Percentiles rank a stretch among this genome's conserved stretches.
These are phyloP conservation scores for Herpetotheres cachinnans DNA, from an alignment of 2,113 vertebrate genomes.

Conservation along the genomic window DNA sequence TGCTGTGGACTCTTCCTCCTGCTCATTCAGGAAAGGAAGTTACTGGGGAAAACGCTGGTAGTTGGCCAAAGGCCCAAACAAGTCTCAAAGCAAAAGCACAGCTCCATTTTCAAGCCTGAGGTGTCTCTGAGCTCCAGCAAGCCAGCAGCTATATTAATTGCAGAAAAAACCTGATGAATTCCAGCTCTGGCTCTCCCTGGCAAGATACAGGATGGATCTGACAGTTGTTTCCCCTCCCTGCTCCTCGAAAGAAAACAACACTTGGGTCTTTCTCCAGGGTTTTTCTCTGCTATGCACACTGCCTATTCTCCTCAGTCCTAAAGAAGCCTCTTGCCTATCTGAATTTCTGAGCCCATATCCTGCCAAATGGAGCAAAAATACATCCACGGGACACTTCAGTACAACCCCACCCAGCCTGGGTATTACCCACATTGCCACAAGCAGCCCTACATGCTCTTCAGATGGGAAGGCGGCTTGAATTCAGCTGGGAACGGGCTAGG, in stretches of 20 bases:
- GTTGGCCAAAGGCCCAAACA: neutral
- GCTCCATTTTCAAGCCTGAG: neutral
- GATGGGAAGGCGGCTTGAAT: neutral
- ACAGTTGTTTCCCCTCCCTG: neutral
- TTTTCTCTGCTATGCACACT: neutral
- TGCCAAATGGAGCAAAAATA: neutral
- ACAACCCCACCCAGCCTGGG: neutral
- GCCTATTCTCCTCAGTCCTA: neutral
- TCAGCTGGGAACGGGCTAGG: neutral
- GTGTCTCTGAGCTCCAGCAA: neutral
- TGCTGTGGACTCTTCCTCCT: neutral
- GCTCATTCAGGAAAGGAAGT: neutral
- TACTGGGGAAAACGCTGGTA: neutral
- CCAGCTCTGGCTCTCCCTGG: neutral
- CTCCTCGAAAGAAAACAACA: neutral
- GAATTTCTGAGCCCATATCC: neutral
- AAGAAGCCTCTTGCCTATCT: neutral
- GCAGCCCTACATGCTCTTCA: neutral
- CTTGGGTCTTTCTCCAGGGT: neutral
- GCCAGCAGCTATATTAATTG: neutral
- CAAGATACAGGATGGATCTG: neutral
- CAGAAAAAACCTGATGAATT: neutral
- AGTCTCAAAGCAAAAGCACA: neutral
- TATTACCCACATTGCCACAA: neutral
- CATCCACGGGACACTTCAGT: neutral